These are phyloP conservation scores for Glaucidium brasilianum DNA, from an alignment of 2,113 vertebrate species.

Conservation along the genomic window DNA sequence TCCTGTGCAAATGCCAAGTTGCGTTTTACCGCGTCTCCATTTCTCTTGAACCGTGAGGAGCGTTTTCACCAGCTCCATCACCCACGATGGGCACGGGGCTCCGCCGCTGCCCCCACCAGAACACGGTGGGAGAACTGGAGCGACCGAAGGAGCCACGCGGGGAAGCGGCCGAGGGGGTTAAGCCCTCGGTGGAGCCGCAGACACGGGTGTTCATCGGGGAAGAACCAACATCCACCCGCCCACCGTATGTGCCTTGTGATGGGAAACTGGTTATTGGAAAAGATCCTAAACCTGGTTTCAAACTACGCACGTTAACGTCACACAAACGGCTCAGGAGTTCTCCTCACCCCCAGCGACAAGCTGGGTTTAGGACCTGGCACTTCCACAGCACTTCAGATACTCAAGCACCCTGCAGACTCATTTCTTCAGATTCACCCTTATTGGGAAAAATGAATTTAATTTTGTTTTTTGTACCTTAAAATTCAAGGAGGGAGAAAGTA, in stretches of 20 bases:
- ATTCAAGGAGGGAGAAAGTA: neutral
- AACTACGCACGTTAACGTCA: rapidly evolving
- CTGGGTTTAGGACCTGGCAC: neutral
- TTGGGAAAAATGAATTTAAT: neutral
- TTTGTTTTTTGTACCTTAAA: neutral
- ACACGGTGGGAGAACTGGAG: neutral
- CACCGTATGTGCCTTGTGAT: rapidly evolving
- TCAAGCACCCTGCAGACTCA: neutral
- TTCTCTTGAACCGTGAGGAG: neutral
- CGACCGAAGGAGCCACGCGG: rapidly evolving
- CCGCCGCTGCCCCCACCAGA: rapidly evolving
- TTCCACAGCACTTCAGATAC: neutral
- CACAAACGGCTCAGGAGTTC: neutral
- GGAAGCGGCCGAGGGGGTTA: neutral
- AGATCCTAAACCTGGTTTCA: neutral
- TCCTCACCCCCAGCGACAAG: neutral
- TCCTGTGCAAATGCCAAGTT: neutral
- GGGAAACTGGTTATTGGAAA: neutral
- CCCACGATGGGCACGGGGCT: rapidly evolving
- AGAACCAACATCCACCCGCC: neutral
- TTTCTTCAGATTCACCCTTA: neutral
- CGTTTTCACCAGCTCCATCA: neutral
- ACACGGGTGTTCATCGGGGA: rapidly evolving
- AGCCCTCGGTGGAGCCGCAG: neutral
- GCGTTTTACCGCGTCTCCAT: neutral